Percentiles rank a stretch among this genome's conserved stretches.
These are phyloP conservation scores for Agriotes lineatus DNA, from an alignment of 2,888 invertebrate species.

Conservation along the genomic window DNA sequence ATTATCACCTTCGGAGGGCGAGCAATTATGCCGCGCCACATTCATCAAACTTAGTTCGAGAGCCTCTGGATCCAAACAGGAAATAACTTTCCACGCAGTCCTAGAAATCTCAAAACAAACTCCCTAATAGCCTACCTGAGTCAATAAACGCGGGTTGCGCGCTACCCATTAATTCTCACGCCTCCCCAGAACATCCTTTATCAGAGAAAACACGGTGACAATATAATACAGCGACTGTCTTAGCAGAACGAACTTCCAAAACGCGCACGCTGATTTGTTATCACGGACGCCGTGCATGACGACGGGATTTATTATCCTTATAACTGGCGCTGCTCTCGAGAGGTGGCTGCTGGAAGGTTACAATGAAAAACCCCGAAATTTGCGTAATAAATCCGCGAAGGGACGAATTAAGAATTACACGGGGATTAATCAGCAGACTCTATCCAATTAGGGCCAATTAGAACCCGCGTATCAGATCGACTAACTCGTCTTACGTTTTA, in stretches of 20 bases:
- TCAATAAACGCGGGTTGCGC: constrained; percentile 40
- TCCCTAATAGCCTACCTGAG: constrained; percentile 43
- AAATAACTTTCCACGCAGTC: constrained; percentile 26
- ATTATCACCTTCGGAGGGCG: constrained; percentile 16
- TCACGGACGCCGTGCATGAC: constrained; percentile 37
- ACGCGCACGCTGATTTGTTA: constrained; percentile 36
- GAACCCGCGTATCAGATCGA: not conserved
- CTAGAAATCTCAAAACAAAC: constrained; percentile 39
- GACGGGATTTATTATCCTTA: constrained; percentile 38
- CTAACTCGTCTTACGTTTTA: not conserved
- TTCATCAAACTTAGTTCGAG: constrained; percentile 29
- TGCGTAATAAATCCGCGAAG: not conserved
- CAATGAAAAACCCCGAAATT: constrained; percentile 4
- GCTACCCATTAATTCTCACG: constrained; percentile 40
- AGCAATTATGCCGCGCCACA: constrained; percentile 31
- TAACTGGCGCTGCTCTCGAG: constrained; percentile 26
- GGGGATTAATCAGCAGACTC: constrained; percentile 9
- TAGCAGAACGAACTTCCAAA: constrained; percentile 29
- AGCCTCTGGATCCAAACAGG: constrained; percentile 20
- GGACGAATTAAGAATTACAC: not conserved
- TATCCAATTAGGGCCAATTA: constrained; percentile 15
- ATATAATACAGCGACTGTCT: constrained; percentile 38
- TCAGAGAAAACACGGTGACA: constrained; percentile 40
- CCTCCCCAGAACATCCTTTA: constrained; percentile 36
- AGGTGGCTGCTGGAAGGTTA: constrained; percentile 1